A percentile compares a stretch with the other conserved stretches of the same genome.
These are phyloP conservation scores for Streptopelia turtur DNA, from an alignment of 2,797 vertebrate genomes.

Conservation along the genomic window DNA sequence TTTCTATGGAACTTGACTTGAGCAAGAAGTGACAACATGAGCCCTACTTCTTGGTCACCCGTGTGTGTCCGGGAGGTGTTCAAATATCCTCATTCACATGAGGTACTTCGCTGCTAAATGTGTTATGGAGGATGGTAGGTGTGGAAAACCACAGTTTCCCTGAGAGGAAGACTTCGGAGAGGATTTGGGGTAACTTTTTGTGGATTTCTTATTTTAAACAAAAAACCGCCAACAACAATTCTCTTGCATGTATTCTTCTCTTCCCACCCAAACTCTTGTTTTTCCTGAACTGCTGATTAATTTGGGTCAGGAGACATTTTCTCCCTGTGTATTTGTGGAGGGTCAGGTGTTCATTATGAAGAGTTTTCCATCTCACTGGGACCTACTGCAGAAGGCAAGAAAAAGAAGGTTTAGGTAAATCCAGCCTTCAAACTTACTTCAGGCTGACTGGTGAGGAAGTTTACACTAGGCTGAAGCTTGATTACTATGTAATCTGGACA, in stretches of 20 bases:
- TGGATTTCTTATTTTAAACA: neutral
- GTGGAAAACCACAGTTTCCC: neutral
- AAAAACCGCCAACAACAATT: rapidly evolving
- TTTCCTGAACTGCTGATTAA: neutral
- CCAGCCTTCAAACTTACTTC: neutral
- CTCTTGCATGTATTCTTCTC: neutral
- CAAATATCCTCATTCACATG: neutral
- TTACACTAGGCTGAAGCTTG: neutral
- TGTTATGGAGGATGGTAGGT: neutral
- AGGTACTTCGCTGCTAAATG: neutral
- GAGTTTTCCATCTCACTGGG: neutral
- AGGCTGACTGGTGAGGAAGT: neutral
- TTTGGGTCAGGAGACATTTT: neutral
- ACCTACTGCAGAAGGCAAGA: neutral
- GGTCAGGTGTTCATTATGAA: neutral
- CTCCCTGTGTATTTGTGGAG: neutral
- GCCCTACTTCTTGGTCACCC: neutral
- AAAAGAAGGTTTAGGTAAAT: neutral
- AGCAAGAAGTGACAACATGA: slow-evolving; percentile 12
- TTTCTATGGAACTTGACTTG: slow-evolving; percentile 20
- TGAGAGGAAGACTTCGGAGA: neutral
- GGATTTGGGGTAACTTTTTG: neutral
- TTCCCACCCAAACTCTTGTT: neutral
- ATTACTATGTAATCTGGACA: neutral
- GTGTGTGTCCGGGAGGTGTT: neutral